Evolutionary conservation across 2,888 invertebrate genomes (phyloP).

Genomic region (Zygothrica quintamaculata): DNA sequence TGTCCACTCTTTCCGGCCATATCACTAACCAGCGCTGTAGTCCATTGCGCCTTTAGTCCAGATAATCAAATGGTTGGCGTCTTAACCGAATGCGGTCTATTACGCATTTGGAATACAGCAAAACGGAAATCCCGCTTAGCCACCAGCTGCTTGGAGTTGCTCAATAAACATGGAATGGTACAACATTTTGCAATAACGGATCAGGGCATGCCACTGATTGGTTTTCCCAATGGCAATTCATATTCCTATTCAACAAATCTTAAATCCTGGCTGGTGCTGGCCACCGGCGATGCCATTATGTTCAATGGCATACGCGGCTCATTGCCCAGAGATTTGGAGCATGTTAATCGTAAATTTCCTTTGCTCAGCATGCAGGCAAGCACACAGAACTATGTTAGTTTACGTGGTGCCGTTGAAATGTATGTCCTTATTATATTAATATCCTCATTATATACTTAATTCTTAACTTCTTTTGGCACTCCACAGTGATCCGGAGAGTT

Average conservation of each 20-base stretch:
- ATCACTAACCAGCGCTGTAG: constrained; percentile 77
- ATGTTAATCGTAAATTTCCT: constrained; percentile 81
- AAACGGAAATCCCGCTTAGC: constrained; percentile 70
- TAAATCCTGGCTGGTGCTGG: constrained; percentile 88
- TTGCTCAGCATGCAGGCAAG: constrained; percentile 83
- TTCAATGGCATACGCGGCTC: constrained; percentile 85
- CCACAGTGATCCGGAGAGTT: constrained; percentile 79
- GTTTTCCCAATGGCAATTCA: constrained; percentile 93
- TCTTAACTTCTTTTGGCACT: too few species aligned
- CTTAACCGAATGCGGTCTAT: constrained; percentile 82
- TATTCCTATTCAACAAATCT: constrained; percentile 92
- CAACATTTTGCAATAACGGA: constrained; percentile 87
- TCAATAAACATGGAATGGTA: constrained; percentile 85
- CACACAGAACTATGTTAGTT: constrained; percentile 74
- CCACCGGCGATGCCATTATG: constrained; percentile 86
- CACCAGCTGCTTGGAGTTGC: constrained; percentile 82
- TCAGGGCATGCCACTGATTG: constrained; percentile 92
- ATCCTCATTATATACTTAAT: too few species aligned
- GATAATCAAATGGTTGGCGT: constrained; percentile 83
- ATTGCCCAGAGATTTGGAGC: constrained; percentile 83
- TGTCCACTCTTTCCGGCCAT: constrained; percentile 82
- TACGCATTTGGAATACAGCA: constrained; percentile 83
- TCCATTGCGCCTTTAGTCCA: constrained; percentile 84
- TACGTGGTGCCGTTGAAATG: constrained; percentile 70
- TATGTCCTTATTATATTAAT: too few species aligned